Conservation (phyloP, 2,113 vertebrate genomes). For the Mormyrus iriodes region DNA sequence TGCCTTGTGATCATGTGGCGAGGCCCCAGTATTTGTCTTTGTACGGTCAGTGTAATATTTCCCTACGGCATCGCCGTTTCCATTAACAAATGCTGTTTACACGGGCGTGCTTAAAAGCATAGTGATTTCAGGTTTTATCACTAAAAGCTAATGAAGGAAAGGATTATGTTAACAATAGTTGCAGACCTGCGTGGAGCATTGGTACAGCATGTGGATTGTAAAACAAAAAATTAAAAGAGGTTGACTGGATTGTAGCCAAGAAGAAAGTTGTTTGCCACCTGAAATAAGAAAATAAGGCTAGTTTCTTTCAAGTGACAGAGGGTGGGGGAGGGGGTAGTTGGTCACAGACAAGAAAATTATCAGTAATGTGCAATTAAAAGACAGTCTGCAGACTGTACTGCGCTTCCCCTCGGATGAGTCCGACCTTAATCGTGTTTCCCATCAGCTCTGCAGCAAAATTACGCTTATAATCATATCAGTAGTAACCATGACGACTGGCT, state of each 20-base stretch:
- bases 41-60: not conserved
- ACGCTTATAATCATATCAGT: not conserved
- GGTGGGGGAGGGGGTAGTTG: not conserved
- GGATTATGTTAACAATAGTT: not conserved
- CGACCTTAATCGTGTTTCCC: slow-evolving; percentile 9
- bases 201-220: not conserved
- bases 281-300: not conserved
- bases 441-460: not conserved
- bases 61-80: not conserved
- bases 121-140: not conserved
- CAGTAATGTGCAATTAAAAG: not conserved
- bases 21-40: not conserved
- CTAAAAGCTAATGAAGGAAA: not conserved
- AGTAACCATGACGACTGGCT: not conserved
- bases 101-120: not conserved
- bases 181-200: not conserved
- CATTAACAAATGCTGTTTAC: not conserved
- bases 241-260: not conserved
- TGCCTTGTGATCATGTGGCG: not conserved
- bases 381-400: not conserved
- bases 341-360: not conserved
- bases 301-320: not conserved
- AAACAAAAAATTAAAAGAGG: not conserved
- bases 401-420: not conserved
- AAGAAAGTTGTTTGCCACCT: slow-evolving; percentile 7